A percentile compares a stretch with the other conserved stretches of the same genome.
These are phyloP conservation scores for Dromococcyx pavoninus DNA, from an alignment of 2,797 vertebrate species.

Conservation along the genomic window DNA sequence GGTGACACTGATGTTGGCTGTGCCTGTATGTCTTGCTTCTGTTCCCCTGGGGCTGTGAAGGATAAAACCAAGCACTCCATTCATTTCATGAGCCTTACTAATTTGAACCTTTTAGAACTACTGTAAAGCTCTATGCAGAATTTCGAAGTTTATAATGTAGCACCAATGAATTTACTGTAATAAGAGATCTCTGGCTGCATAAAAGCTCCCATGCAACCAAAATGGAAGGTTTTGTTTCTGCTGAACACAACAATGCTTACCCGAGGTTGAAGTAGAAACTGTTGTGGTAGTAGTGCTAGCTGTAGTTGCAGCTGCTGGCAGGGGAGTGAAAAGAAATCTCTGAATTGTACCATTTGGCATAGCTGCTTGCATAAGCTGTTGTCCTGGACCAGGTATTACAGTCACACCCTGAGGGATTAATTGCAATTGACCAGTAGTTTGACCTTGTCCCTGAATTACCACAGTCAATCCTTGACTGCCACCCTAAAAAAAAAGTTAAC, in stretches of 20 bases:
- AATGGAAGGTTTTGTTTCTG: neutral
- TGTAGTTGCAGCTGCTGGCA: constrained; percentile 78
- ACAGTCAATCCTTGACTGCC: constrained; percentile 94
- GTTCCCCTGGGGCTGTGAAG: constrained; percentile 73
- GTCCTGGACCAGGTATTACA: constrained; percentile 92
- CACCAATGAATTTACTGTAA: neutral
- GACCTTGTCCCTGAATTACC: constrained; percentile 96
- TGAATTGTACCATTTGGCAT: constrained; percentile 96
- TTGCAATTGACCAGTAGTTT: constrained; percentile 94
- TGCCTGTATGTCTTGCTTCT: constrained; percentile 78
- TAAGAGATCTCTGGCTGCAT: neutral
- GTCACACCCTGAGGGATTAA: constrained; percentile 95
- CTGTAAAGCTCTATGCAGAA: neutral
- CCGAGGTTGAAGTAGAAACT: constrained; percentile 78
- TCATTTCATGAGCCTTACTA: neutral
- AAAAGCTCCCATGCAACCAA: neutral
- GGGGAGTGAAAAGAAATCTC: constrained; percentile 93
- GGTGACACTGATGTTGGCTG: constrained; percentile 77
- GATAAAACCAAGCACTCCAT: neutral
- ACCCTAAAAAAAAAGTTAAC: constrained; percentile 75
- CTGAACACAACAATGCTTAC: constrained; percentile 65
- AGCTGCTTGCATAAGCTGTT: constrained; percentile 97
- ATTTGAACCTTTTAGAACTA: neutral
- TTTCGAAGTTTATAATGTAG: neutral
- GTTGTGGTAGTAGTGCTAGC: constrained; percentile 81